A percentile compares a stretch with the other conserved stretches of the same genome.
Evolutionary conservation across 2,113 vertebrate genomes (phyloP).

Genomic region (Corythaixoides concolor): DNA sequence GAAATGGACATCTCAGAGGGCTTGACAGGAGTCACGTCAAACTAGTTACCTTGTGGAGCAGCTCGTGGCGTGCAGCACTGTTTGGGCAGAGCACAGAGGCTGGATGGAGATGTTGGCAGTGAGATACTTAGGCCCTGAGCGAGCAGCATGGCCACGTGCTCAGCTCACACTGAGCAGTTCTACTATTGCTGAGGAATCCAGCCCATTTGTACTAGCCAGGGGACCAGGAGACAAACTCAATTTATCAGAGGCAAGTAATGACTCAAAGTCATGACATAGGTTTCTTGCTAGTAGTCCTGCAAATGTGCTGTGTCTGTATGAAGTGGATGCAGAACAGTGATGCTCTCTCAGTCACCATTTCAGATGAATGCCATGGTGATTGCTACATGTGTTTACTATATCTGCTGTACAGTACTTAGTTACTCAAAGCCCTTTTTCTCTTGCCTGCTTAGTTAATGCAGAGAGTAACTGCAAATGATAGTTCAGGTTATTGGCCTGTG

Average conservation of each 20-base stretch:
- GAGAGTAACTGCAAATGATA: not conserved
- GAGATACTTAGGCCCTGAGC: not conserved
- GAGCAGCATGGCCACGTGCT: fast-evolving
- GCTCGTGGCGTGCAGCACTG: not conserved
- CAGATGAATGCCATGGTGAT: not conserved
- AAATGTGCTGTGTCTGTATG: not conserved
- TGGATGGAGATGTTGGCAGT: fast-evolving
- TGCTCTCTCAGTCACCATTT: not conserved
- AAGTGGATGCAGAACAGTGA: not conserved
- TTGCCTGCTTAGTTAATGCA: not conserved
- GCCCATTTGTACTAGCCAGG: not conserved
- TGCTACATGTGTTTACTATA: not conserved
- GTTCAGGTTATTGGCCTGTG: not conserved
- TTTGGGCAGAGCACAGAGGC: not conserved
- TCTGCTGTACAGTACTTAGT: not conserved
- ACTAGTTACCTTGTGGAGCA: not conserved
- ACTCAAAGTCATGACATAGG: not conserved
- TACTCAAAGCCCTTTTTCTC: not conserved
- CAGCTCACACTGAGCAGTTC: not conserved
- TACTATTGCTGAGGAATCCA: not conserved
- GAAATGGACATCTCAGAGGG: not conserved
- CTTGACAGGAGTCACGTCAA: not conserved
- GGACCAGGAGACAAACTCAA: not conserved
- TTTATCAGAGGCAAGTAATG: not conserved
- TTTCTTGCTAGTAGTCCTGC: not conserved